Evolutionary conservation across 2,797 vertebrate genomes (phyloP), one percentile per base, ranked within the genome.

Genomic region (Gastrophryne carolinensis): DNA sequence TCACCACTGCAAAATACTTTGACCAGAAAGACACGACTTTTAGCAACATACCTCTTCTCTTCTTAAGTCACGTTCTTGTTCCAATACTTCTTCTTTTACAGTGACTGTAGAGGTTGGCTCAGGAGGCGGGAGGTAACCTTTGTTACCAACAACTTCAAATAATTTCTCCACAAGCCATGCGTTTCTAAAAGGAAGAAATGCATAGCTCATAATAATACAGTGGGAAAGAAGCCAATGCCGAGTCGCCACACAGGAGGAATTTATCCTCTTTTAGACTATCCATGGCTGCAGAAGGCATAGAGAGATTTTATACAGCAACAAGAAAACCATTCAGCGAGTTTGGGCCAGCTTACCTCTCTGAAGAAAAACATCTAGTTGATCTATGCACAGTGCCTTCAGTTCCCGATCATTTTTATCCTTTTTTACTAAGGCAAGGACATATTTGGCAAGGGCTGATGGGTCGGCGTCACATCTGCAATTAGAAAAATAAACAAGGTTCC

Each of bases 311-410:
- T n/a, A n/a, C n/a, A n/a, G n/a, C n/a, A n/a, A 49, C 34, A 67
- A 50, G 11, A 80, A 0, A 9, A 76, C 79, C 13, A 44, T 5
- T 82, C 34, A n/a, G 10, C n/a, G 12, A 39, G 24, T 12, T 1
- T n/a, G 19, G 23, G 19, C 1, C 11, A 49, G 7, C 73, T 76
- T 89, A 99, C 98, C 98, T 92, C 98, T 99, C 84, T 98, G 98
- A 78, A 99, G 96, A 89, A 99, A 99, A 69, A 99, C 98, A 90
- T 99, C 98, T 84, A 99, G 87, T 83, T 99, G 98, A 91, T 99
- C 98, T 82, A 98, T 94, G 86, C 98, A 99, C 68, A 99, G 86
- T 39, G 96, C 97, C 87, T 98, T 98, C 66, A 99, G 88, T 71
- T 99, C 98, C 84, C 96, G 95, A 81, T 99, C 97, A 75, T 87